Percentiles rank a stretch among this genome's conserved stretches.
Evolutionary conservation across 2,797 vertebrate species (phyloP).

Genomic region (Pelobates cultripes): DNA sequence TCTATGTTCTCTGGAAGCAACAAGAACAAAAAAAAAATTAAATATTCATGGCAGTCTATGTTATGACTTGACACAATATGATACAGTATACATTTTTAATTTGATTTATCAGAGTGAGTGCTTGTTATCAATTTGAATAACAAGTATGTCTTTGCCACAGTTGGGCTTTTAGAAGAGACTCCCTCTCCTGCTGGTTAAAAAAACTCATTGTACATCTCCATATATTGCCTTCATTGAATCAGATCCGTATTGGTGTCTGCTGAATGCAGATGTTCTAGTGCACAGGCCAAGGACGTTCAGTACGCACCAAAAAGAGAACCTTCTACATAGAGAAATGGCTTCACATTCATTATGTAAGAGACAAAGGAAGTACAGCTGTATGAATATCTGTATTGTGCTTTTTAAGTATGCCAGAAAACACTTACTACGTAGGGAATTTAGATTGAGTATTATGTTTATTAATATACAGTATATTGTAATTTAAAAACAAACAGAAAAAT

Average conservation of each 20-base stretch:
- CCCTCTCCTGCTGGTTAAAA: background rate
- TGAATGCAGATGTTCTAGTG: background rate
- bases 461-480: too few species aligned
- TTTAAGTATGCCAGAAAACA: too few species aligned
- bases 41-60: conserved; percentile 71
- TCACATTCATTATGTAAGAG: too few species aligned
- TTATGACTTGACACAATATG: conserved; percentile 70
- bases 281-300: too few species aligned
- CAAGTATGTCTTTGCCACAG: conserved; percentile 43
- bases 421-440: too few species aligned
- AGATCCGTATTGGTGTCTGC: background rate
- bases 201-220: conserved; percentile 10
- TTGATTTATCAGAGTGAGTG: conserved; percentile 66
- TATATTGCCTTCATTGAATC: conserved; percentile 3
- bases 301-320: too few species aligned
- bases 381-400: too few species aligned
- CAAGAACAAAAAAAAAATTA: conserved; percentile 55
- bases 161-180: background rate
- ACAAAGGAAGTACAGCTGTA: too few species aligned
- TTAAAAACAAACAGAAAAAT: too few species aligned
- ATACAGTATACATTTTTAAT: conserved; percentile 72
- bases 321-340: too few species aligned
- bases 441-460: too few species aligned
- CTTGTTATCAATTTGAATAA: conserved; percentile 67
- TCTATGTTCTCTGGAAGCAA: conserved; percentile 48